Evolutionary conservation across 2,888 invertebrate species (phyloP).

Genomic region (Drosophila sordidapex): DNA sequence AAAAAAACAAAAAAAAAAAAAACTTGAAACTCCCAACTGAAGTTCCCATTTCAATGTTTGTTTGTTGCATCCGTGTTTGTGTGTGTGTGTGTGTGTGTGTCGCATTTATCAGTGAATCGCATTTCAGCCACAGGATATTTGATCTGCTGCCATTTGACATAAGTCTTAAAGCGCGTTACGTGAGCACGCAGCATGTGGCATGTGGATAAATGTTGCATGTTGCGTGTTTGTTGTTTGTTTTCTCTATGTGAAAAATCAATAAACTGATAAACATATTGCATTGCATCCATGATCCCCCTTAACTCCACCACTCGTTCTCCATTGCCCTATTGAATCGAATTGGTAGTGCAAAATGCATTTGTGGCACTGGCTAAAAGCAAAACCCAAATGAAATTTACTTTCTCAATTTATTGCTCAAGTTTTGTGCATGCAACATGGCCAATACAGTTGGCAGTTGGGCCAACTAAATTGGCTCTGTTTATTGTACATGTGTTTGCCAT

Average conservation of each 20-base stretch:
- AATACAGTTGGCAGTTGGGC: constrained; percentile 11
- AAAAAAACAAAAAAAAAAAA: neutral
- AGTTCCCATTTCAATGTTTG: neutral
- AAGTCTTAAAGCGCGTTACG: constrained; percentile 50
- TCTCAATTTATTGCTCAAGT: constrained; percentile 48
- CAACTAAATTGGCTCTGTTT: constrained; percentile 6
- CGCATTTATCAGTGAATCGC: constrained; percentile 78
- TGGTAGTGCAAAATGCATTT: constrained; percentile 16
- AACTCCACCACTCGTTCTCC: neutral
- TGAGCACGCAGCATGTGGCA: constrained; percentile 12
- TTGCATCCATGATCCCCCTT: constrained; percentile 2
- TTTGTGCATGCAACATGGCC: constrained; percentile 16
- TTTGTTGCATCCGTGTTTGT: constrained; percentile 5
- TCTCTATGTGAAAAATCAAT: constrained; percentile 65
- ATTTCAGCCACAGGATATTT: constrained; percentile 80
- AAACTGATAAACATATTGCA: constrained; percentile 73
- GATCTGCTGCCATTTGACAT: constrained; percentile 78
- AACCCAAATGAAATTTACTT: constrained; percentile 40
- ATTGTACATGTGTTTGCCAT: neutral
- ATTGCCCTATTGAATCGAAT: constrained; percentile 56
- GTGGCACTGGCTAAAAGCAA: constrained; percentile 3
- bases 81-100: constrained; percentile 46
- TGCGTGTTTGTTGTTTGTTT: constrained; percentile 31
- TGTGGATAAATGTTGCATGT: constrained; percentile 58
- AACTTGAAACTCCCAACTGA: neutral